Conservation (phyloP, 2,797 vertebrate species). For the Ara ararauna region DNA sequence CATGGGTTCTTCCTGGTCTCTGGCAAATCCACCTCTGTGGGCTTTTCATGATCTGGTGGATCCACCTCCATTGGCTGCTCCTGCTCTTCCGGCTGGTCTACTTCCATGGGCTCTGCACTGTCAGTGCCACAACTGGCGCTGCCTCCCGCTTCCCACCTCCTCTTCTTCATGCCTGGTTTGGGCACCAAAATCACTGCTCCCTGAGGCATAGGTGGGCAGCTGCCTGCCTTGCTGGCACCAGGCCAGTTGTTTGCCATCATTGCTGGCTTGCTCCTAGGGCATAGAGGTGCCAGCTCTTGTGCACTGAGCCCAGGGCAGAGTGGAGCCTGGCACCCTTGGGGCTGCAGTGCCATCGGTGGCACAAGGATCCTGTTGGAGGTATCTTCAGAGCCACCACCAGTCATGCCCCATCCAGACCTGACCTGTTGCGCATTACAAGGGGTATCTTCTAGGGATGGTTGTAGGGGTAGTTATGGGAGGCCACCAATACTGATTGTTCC, state of each 20-base stretch:
- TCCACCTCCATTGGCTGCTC: neutral
- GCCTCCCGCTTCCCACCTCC: neutral
- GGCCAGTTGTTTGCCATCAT: neutral
- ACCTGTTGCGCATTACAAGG: neutral
- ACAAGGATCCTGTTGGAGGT: neutral
- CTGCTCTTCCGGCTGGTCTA: neutral
- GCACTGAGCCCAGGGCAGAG: neutral
- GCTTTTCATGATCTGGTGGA: neutral
- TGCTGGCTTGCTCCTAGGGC: neutral
- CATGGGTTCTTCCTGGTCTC: neutral
- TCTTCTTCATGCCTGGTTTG: neutral
- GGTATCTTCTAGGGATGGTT: neutral
- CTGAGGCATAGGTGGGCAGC: neutral
- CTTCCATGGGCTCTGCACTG: neutral
- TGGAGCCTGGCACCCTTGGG: neutral
- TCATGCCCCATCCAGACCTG: neutral
- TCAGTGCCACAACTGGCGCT: accelerated
- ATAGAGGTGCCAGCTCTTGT: neutral
- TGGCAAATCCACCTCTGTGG: neutral
- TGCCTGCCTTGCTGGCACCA: neutral
- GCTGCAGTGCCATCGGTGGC: neutral
- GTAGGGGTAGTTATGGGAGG: neutral
- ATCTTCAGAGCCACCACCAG: neutral
- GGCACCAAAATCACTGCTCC: neutral
- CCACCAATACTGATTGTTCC: neutral